Base-by-base conservation (phyloP, 2,113 vertebrate genomes). In the Cyphomyrus discorhynchus region DNA sequence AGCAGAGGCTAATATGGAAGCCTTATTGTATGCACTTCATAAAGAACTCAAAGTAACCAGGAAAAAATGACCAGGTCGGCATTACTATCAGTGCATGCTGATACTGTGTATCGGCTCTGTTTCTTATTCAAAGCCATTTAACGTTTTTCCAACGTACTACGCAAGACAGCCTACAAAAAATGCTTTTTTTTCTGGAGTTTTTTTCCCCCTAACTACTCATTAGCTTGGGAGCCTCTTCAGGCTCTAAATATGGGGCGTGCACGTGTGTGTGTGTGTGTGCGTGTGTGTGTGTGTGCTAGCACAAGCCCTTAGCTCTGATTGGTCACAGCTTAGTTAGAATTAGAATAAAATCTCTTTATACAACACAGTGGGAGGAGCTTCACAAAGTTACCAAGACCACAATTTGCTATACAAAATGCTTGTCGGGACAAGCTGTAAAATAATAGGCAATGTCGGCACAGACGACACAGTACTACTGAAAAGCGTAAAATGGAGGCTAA, bases 271-370 rank as follows among this genome's bases (percentile, higher is more conserved):
- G 66, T 70, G 31, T 77, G 31, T 74, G 66, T 74, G 27, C 2
- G 15, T 3, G 74, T 19, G 13, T 42, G 17, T 42, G 70, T 35
- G 66, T 35, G 66, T 17, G 35, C 17, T 80, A 80, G 35, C 35
- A 80, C 35, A 42, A 80, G 74, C 74, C 74, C 74, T 80, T 80
- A 39, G 74, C 74, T 80, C 74, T 80, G 74, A 80, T 80, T 80
- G 74, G 74, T 80, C 74, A 80, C 35, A 80, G 74, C 31, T 80
- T 80, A 27, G 31, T 77, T 39, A 80, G 31, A 77, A 42, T 77
- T 77, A 77, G 35, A 42, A 80, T 80, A 80, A 80, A 80, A 80
- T 19, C 74, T 80, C 13, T 80, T 80, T 80, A 80, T 39, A 80
- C 74, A 80, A 42, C 74, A 70, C 62, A 70, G 62, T 70, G 62